A percentile compares a stretch with the other conserved stretches of the same genome.
Evolutionary conservation across 2,888 invertebrate species (phyloP).

Genomic region (Nephrotoma flavescens): DNA sequence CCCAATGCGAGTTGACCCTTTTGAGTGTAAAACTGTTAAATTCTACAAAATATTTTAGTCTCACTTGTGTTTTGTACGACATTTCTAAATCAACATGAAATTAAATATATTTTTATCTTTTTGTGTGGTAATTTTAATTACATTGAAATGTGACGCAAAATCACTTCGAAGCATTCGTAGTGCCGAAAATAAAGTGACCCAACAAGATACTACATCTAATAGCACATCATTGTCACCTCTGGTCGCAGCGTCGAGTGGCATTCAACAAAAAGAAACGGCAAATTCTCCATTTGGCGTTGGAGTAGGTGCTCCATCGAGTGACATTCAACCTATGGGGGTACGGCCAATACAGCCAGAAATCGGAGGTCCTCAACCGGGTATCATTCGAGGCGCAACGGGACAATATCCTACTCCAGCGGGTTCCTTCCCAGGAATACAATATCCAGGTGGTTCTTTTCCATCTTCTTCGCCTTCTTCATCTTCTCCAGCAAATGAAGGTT

Average conservation of each 20-base stretch:
- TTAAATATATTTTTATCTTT: not conserved
- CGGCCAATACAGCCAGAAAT: not conserved
- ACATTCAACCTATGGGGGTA: too few species aligned
- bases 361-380: not conserved
- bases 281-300: not conserved
- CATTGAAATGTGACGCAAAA: not conserved
- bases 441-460: too few species aligned
- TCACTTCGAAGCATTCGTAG: not conserved
- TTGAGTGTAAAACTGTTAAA: not conserved
- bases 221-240: too few species aligned
- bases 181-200: not conserved
- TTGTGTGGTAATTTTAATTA: not conserved
- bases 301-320: not conserved
- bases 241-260: not conserved
- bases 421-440: too few species aligned
- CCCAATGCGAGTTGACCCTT: too few species aligned
- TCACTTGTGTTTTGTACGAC: not conserved
- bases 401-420: too few species aligned
- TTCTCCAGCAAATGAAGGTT: not conserved
- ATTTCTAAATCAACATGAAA: not conserved
- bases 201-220: too few species aligned
- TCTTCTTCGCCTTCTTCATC: too few species aligned
- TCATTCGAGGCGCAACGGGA: too few species aligned
- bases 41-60: not conserved
- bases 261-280: not conserved